phyloP scores from a whole-genome alignment of 2,888 invertebrate species.

The Noctua janthina region DNA sequence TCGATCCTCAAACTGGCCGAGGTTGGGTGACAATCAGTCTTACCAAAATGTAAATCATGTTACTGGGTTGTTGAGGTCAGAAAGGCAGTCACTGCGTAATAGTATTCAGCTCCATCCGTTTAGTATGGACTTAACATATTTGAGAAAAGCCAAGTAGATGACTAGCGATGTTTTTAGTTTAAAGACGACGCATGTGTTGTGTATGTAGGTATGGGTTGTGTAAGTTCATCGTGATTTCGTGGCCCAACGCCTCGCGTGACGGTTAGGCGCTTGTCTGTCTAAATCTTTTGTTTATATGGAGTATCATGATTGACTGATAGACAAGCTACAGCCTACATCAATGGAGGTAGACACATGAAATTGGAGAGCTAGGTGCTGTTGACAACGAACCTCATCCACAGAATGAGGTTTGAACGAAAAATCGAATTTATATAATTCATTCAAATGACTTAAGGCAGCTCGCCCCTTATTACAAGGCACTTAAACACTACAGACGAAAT shows the following conservation, averaged over 20 bases:
- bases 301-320: constrained; percentile 9
- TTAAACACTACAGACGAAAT: not conserved
- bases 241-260: constrained; percentile 28
- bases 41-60: not conserved
- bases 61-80: not conserved
- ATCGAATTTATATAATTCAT: not conserved
- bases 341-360: not conserved
- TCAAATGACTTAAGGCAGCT: not conserved
- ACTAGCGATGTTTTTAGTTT: not conserved
- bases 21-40: not conserved
- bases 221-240: constrained; percentile 4
- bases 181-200: not conserved
- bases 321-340: not conserved
- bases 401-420: not conserved
- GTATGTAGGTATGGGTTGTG: not conserved
- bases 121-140: not conserved
- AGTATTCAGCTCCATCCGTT: not conserved
- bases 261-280: constrained; percentile 17
- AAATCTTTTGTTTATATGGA: not conserved
- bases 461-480: not conserved
- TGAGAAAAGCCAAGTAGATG: not conserved
- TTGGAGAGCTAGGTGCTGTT: not conserved
- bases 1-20: not conserved
- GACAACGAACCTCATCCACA: not conserved
- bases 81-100: not conserved